Base-by-base conservation (phyloP, 1,140 invertebrate genomes). In the Neuroterus valhalla region DNA sequence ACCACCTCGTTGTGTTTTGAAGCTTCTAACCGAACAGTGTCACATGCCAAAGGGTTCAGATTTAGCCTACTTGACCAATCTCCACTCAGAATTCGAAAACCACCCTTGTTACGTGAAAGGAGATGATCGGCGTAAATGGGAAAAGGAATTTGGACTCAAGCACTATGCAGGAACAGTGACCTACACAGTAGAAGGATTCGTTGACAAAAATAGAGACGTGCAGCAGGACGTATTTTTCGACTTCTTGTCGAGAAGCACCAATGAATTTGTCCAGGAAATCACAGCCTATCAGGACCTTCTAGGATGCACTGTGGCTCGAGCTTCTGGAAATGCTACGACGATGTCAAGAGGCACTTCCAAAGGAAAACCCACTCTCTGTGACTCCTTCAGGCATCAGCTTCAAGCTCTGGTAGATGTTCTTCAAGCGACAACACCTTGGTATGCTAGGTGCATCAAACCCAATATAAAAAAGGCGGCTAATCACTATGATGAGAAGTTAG, bases 211-310 rank as follows among this genome's bases (percentile, higher is more conserved):
- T 88, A 91, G 96, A 11, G 96, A 98, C 83, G 96, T 96, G 0
- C 97, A 98, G 85, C 97, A 98, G 87, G 97, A 98, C 84, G 96
- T 97, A 0, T 95, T 99, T 82, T 98, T 98, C 84, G 96, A 98
- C 86, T 94, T 97, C 78, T 94, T 99, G 91, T 95, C 94, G 15
- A 91, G 95, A 43, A 98, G 97, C 62, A 93, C 92, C 2, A 97
- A 97, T 85, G 92, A 94, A 21, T 98, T 98, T 88, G 95, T 98
- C 0, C 93, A 96, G 81, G 96, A 98, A 79, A 91, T 99, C n/a
- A 95, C 95, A 1, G 94, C 92, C 72, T 96, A 95, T 89, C 95
- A 96, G 90, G 95, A 92, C 77, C 81, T 90, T 45, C 46, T 91
- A 19, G 82, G 87, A 3, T 87, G 83, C 3, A 90, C 86, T 0